phyloP scores from a whole-genome alignment of 2,888 invertebrate species.

The Gymnosoma rotundatum region DNA sequence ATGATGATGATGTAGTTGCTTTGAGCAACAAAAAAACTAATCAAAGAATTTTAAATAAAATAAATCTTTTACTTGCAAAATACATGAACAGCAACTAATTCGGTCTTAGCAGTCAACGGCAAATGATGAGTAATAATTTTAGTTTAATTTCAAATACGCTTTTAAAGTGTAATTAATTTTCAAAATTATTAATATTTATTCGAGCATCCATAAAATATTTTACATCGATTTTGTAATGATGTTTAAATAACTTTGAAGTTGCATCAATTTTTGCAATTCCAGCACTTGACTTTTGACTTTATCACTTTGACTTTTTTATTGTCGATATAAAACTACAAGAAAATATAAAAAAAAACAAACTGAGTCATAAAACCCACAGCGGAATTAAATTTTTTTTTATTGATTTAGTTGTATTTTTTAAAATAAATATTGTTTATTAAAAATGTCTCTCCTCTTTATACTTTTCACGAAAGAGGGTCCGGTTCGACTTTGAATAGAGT shows the following conservation, averaged over 20 bases:
- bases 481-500: no score
- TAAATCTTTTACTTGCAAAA: slow-evolving; percentile 17
- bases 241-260: slow-evolving; percentile 27
- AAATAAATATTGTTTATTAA: no score
- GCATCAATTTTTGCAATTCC: slow-evolving; percentile 29
- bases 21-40: slow-evolving; percentile 9
- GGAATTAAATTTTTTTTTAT: neutral
- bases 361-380: slow-evolving; percentile 4
- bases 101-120: neutral
- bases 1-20: slow-evolving; percentile 44
- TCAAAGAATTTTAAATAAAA: slow-evolving; percentile 38
- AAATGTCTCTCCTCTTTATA: no score
- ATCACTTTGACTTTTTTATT: slow-evolving; percentile 2
- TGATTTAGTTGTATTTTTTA: no score
- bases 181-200: neutral
- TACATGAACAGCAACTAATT: slow-evolving; percentile 5
- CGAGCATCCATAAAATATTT: no score
- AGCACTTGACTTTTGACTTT: slow-evolving; percentile 59
- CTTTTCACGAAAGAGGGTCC: no score
- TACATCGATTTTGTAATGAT: slow-evolving; percentile 18
- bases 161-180: slow-evolving; percentile 3
- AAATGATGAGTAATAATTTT: slow-evolving; percentile 48
- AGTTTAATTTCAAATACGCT: neutral
- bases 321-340: neutral
- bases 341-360: neutral